Evolutionary conservation across 2,113 vertebrate genomes (phyloP).

Genomic region (Clarias macrocephalus): DNA sequence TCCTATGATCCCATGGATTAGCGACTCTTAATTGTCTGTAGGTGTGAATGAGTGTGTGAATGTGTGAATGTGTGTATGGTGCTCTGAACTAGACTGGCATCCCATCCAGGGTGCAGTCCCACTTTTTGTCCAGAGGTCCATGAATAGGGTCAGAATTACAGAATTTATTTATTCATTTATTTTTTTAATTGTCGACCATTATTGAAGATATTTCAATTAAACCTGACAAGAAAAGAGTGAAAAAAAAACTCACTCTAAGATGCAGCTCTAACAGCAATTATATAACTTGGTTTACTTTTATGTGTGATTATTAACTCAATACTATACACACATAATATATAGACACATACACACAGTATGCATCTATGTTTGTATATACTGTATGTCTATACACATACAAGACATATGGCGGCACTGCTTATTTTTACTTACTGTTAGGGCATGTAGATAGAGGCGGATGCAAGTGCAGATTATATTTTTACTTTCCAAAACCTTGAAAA

Average conservation of each 20-base stretch:
- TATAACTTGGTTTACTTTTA: not conserved
- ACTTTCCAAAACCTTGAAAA: too few species aligned
- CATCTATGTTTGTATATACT: too few species aligned
- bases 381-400: too few species aligned
- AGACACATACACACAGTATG: too few species aligned
- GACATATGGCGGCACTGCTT: too few species aligned
- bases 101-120: not conserved
- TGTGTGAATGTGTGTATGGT: not conserved
- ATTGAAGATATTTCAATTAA: not conserved
- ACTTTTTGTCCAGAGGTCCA: not conserved
- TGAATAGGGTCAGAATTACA: not conserved
- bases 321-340: too few species aligned
- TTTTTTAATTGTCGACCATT: not conserved
- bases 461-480: too few species aligned
- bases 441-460: too few species aligned
- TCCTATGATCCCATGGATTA: not conserved
- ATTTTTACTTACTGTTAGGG: too few species aligned
- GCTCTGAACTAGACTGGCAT: not conserved
- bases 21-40: not conserved
- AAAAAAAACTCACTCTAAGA: not conserved
- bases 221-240: not conserved
- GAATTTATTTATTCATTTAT: not conserved
- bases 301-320: not conserved
- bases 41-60: not conserved
- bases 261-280: not conserved